Base-by-base conservation (phyloP, 1,140 invertebrate genomes). In the Sminthurinus signatus region DNA sequence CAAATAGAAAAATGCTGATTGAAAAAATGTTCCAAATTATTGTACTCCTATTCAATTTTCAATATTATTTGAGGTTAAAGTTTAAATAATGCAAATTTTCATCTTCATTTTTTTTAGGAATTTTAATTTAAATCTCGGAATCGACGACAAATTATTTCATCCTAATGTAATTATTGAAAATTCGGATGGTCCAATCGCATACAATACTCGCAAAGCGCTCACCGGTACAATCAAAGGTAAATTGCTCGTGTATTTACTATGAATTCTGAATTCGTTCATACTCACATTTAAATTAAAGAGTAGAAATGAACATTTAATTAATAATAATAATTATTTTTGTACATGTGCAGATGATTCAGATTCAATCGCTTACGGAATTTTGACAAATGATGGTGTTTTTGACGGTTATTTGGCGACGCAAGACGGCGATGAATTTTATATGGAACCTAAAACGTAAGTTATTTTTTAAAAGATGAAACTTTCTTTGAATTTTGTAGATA, bases 331-430 rank as follows among this genome's bases (percentile, higher is more conserved):
- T 54, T 50, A 50, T 65, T 28, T 17, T 56, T 55, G 28, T 61
- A 60, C 51, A 52, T 66, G 2, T 82, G 19, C 21, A 91, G 89
- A 86, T 80, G 89, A 92, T 71, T 87, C 90, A 58, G 79, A 80
- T n/a, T 85, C 89, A n/a, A 75, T 83, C 57, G 89, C 94, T 28
- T 85, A 89, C 72, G 93, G 91, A 25, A 79, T 95, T 62, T 81
- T 96, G 50, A 93, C 91, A 59, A 79, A 82, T 50, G 86, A 92
- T 55, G 93, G 93, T 60, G 79, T 93, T 25, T 91, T 96, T 74
- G 92, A 96, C 75, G 93, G 91, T 19, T 88, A 86, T 25, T 86
- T 96, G 62, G 82, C 82, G 65, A 90, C 90, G 0, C 76, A 79
- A 19, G 75, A 81, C 46, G 86, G 90, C 68, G 86, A 91, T 62